phyloP scores from a whole-genome alignment of 2,888 invertebrate species.

The Xestoiulus laeticollis region DNA sequence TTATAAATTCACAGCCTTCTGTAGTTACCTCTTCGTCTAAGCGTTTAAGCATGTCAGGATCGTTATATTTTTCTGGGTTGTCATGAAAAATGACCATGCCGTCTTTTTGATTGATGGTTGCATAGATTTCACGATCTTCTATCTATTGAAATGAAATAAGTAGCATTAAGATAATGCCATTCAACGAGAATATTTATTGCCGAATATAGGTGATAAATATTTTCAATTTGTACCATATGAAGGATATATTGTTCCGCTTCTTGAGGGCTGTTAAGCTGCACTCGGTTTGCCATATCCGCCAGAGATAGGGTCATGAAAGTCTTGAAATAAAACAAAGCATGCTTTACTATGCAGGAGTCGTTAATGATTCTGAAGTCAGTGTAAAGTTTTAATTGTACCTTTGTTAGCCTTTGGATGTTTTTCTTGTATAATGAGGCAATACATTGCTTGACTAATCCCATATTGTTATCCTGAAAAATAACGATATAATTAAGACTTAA shows the following conservation, averaged over 20 bases:
- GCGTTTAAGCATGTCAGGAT: constrained; percentile 84
- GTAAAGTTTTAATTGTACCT: constrained; percentile 63
- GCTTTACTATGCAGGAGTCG: background rate
- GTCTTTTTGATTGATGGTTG: constrained; percentile 96
- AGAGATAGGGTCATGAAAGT: constrained; percentile 90
- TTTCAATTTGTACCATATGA: constrained; percentile 79
- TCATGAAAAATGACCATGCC: constrained; percentile 98
- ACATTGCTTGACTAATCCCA: constrained; percentile 76
- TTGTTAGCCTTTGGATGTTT: constrained; percentile 94
- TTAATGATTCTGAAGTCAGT: background rate
- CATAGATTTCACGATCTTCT: constrained; percentile 95
- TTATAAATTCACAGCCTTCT: constrained; percentile 1
- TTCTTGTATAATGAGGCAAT: constrained; percentile 90
- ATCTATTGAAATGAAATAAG: constrained; percentile 69
- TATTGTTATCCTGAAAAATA: constrained; percentile 67
- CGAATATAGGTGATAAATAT: constrained; percentile 14
- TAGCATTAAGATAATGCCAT: constrained; percentile 37
- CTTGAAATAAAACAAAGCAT: constrained; percentile 60
- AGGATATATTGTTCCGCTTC: constrained; percentile 94
- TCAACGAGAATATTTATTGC: too few relatives aligned
- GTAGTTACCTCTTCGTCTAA: constrained; percentile 75
- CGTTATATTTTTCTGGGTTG: constrained; percentile 93
- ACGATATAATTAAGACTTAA: background rate
- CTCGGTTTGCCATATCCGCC: constrained; percentile 87
- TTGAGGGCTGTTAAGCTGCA: constrained; percentile 81